A percentile compares a stretch with the other conserved stretches of the same genome.
phyloP scores from a whole-genome alignment of 2,113 vertebrate species.

The Propithecus coquereli region DNA sequence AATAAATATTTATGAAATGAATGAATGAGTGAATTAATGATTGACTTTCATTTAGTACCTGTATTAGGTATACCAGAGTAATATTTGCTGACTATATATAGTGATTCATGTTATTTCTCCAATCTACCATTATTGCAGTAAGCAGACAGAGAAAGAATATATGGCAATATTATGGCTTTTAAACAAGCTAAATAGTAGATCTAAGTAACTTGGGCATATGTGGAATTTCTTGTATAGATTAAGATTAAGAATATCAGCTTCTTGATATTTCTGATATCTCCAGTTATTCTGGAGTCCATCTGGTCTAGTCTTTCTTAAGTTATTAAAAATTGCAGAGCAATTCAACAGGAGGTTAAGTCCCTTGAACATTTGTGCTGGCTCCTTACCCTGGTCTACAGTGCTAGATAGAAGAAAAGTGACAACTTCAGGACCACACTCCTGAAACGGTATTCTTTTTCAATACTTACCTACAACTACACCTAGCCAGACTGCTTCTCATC shows the following conservation, averaged over 20 bases:
- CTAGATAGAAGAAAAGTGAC: not conserved
- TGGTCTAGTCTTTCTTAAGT: not conserved
- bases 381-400: not conserved
- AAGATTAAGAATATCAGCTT: not conserved
- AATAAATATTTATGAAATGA: not conserved
- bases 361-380: not conserved
- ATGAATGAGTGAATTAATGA: not conserved
- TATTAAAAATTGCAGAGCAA: not conserved
- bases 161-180: not conserved
- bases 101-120: not conserved
- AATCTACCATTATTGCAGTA: not conserved
- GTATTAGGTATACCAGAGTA: not conserved
- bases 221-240: not conserved
- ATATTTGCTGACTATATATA: not conserved
- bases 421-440: not conserved
- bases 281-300: not conserved
- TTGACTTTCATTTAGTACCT: not conserved
- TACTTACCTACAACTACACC: conserved; percentile 18
- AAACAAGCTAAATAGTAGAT: not conserved
- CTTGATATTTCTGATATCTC: not conserved
- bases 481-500: not conserved
- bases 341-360: not conserved
- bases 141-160: not conserved
- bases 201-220: not conserved
- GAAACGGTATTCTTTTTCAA: not conserved